These are phyloP conservation scores for Neodiprion virginianus DNA, from an alignment of 1,140 invertebrate species.

Conservation along the genomic window DNA sequence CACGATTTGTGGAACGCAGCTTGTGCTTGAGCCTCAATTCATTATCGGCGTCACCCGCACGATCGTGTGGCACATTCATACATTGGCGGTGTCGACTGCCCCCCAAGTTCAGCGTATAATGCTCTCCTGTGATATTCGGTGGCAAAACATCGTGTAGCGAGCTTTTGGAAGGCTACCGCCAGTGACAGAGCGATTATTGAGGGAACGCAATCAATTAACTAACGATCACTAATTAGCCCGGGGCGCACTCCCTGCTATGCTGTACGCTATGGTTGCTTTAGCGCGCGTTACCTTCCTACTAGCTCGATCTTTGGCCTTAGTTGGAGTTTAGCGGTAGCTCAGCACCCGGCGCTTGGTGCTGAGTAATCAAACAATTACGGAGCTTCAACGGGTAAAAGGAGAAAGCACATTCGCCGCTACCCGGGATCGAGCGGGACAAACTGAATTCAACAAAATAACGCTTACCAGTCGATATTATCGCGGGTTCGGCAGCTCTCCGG, in stretches of 20 bases:
- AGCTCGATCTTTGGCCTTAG: conserved; percentile 40
- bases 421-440: conserved; percentile 25
- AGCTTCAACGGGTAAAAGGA: conserved; percentile 23
- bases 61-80: background rate
- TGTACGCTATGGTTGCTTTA: background rate
- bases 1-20: too few relatives aligned
- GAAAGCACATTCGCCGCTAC: conserved; percentile 17
- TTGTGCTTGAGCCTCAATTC: background rate
- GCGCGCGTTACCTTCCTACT: background rate
- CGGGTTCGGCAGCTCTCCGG: conserved; percentile 45
- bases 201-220: conserved; percentile 52
- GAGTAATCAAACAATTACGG: conserved; percentile 64
- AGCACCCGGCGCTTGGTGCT: conserved; percentile 46
- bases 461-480: conserved; percentile 59
- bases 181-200: conserved; percentile 22
- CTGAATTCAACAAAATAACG: conserved; percentile 60
- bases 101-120: background rate
- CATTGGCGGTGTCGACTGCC: too few relatives aligned
- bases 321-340: conserved; percentile 57
- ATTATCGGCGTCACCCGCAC: background rate
- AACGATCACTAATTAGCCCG: conserved; percentile 53
- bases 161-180: background rate
- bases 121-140: too few relatives aligned
- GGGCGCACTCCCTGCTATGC: background rate
- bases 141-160: background rate